Base-by-base conservation (phyloP, 2,888 invertebrate species). In the Eutolmus rufibarbis region DNA sequence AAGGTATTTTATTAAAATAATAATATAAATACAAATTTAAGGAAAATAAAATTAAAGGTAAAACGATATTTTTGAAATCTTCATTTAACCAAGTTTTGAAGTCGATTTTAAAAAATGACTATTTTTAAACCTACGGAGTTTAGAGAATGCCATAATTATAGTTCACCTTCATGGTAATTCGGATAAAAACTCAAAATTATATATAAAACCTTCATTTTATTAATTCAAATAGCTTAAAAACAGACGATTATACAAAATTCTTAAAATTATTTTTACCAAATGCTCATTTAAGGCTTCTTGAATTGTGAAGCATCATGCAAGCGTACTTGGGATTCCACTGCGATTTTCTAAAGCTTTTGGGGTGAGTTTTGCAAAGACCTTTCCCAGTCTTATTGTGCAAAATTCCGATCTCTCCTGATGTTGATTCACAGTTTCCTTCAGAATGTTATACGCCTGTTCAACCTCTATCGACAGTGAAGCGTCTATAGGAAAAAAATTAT, bases 371-470 rank as follows among this genome's bases (percentile, higher is more conserved):
- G 66, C 28, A 88, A 92, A 92, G 87, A 92, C 87, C 66, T 90
- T 92, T 2, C 90, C 89, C 40, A 96, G 91, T 91, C 95, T 94
- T 74, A 96, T 95, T 74, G 95, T 93, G 2, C 95, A 95, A 91
- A 95, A 97, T 0, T 94, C 95, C 7, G 96, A 96, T 90, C 94
- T 94, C 37, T 94, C 94, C 89, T 96, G 92, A 90, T 94, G 94
- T 89, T 95, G 95, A 90, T 96, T 95, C 2, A 96, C 94, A 57
- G 94, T 94, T 90, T 96, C 96, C 89, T 94, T 95, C 14, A 96
- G 92, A 9, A 93, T 92, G 90, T 94, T 94, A 90, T 95, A 96
- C 19, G 95, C 95, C 43, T 93, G 90, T 87, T 94, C 92, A 1
- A 94, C 90, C 89, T 94, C 94, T 1, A 94, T 91, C 0, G 94